phyloP scores from a whole-genome alignment of 2,113 vertebrate genomes.

The Zosterops lateralis region DNA sequence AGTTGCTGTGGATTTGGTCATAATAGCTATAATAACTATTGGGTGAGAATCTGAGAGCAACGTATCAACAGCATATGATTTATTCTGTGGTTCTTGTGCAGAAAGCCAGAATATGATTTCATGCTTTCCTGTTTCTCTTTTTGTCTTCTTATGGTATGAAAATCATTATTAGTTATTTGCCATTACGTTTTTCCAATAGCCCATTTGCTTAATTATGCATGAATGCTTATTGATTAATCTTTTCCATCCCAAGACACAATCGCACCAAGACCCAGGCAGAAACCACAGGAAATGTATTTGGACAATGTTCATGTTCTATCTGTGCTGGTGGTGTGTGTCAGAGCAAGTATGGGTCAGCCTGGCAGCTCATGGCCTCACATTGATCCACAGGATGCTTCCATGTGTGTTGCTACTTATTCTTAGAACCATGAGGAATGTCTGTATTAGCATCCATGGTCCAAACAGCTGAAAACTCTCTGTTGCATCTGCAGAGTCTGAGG shows the following conservation, averaged over 20 bases:
- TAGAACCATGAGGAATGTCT: background rate
- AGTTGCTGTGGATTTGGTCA: background rate
- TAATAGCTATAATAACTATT: background rate
- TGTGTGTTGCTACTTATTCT: background rate
- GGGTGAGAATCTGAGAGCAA: slow-evolving; percentile 4
- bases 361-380: background rate
- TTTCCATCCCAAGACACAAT: background rate
- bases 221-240: background rate
- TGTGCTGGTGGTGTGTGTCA: background rate
- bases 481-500: background rate
- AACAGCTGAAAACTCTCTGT: background rate
- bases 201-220: background rate
- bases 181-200: background rate
- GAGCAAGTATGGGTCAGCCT: background rate
- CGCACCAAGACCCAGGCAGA: background rate
- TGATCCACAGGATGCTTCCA: background rate
- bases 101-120: slow-evolving; percentile 17
- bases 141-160: background rate
- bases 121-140: slow-evolving; percentile 8
- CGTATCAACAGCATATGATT: slow-evolving; percentile 4
- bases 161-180: background rate
- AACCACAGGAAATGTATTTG: background rate
- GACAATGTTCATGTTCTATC: background rate
- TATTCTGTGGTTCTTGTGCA: slow-evolving; percentile 11
- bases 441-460: background rate